phyloP scores from a whole-genome alignment of 2,888 invertebrate genomes.

The Meloe dianella region DNA sequence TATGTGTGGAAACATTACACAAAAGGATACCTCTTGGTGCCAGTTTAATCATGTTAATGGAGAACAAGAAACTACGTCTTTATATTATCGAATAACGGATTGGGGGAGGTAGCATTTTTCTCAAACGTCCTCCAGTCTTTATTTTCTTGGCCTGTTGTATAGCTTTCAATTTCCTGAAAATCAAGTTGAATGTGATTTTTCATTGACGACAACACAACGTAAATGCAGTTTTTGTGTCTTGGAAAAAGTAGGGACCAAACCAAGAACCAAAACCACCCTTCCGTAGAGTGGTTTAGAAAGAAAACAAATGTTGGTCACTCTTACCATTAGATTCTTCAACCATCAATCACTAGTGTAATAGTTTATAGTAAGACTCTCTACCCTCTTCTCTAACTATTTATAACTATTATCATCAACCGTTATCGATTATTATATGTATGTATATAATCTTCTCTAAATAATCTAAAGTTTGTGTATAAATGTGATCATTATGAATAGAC shows the following conservation, averaged over 20 bases:
- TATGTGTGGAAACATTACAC: slow-evolving; percentile 38
- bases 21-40: slow-evolving; percentile 50
- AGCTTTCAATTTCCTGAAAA: slow-evolving; percentile 16
- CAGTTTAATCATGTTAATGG: slow-evolving; percentile 56
- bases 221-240: slow-evolving; percentile 57
- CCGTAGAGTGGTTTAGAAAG: slow-evolving; percentile 47
- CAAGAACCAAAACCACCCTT: too few relatives aligned
- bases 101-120: not conserved
- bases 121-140: not conserved
- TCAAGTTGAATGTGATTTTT: slow-evolving; percentile 14
- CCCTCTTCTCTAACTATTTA: slow-evolving; percentile 17
- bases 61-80: slow-evolving; percentile 32
- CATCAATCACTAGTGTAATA: slow-evolving; percentile 50
- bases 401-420: slow-evolving; percentile 10
- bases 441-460: slow-evolving; percentile 1
- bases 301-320: slow-evolving; percentile 55
- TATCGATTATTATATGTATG: not conserved
- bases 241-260: not conserved
- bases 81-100: slow-evolving; percentile 7
- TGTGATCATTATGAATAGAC: slow-evolving; percentile 17
- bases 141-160: not conserved
- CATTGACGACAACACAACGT: slow-evolving; percentile 20
- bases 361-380: slow-evolving; percentile 16
- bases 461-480: not conserved
- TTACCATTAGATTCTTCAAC: slow-evolving; percentile 48